Percentiles rank a stretch among this genome's conserved stretches.
phyloP scores from a whole-genome alignment of 2,888 invertebrate genomes.

The Axea sp. region DNA sequence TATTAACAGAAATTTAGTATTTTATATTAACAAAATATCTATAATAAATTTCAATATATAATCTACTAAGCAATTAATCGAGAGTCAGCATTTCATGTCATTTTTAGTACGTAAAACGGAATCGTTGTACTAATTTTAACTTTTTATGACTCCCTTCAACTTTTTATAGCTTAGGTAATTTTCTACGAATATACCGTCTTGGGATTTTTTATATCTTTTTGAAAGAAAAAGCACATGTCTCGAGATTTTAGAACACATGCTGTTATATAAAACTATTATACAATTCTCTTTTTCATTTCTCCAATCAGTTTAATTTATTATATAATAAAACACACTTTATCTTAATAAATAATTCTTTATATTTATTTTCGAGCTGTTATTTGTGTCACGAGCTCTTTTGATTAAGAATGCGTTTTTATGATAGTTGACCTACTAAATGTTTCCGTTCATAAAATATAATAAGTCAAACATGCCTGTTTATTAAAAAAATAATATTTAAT shows the following conservation, averaged over 20 bases:
- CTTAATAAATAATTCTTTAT: constrained; percentile 18
- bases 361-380: constrained; percentile 23
- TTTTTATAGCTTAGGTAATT: constrained; percentile 43
- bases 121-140: constrained; percentile 44
- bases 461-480: constrained; percentile 5
- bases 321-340: constrained; percentile 9
- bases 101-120: constrained; percentile 40
- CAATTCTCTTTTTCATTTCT: constrained; percentile 6
- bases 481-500: too few species aligned
- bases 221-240: constrained; percentile 32
- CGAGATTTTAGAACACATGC: constrained; percentile 24
- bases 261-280: constrained; percentile 25
- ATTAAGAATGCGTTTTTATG: constrained; percentile 16
- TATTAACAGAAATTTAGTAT: too few species aligned
- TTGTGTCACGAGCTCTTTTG: constrained; percentile 22
- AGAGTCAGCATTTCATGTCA: constrained; percentile 27
- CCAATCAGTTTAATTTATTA: constrained; percentile 20
- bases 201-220: constrained; percentile 43
- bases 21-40: too few species aligned
- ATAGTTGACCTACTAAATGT: constrained; percentile 39
- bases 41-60: constrained; percentile 37
- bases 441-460: constrained; percentile 37
- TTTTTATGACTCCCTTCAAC: constrained; percentile 42
- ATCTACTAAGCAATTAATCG: constrained; percentile 39
- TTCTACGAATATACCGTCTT: constrained; percentile 36